phyloP scores from a whole-genome alignment of 2,888 invertebrate species.

The Philopedon plagiatum region DNA sequence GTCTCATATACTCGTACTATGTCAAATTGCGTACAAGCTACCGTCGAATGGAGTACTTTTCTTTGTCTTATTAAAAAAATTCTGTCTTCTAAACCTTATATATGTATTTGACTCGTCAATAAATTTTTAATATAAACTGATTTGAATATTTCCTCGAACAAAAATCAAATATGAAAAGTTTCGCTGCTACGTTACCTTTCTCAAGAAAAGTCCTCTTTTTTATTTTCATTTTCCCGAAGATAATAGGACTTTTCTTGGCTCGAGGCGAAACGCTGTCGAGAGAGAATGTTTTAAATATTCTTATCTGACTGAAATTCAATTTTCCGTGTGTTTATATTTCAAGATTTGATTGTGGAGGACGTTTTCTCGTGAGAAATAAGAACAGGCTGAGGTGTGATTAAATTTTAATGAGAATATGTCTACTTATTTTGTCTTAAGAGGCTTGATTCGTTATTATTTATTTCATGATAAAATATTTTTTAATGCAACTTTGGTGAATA shows the following conservation, averaged over 20 bases:
- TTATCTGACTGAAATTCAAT: background rate
- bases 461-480: too few relatives aligned
- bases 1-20: background rate
- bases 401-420: too few relatives aligned
- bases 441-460: too few relatives aligned
- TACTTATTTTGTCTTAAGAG: too few relatives aligned
- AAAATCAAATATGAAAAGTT: background rate
- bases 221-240: background rate
- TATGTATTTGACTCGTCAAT: too few relatives aligned
- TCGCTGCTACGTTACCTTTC: background rate
- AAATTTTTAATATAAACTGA: too few relatives aligned
- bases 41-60: too few relatives aligned
- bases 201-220: background rate
- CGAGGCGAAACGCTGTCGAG: background rate
- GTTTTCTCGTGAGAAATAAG: background rate
- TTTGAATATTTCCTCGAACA: background rate
- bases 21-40: too few relatives aligned
- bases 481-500: too few relatives aligned
- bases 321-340: background rate
- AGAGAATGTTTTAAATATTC: background rate
- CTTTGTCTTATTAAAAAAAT: too few relatives aligned
- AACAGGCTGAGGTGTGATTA: too few relatives aligned
- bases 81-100: too few relatives aligned
- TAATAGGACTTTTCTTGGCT: background rate
- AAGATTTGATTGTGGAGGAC: background rate